Conservation (phyloP, 1,140 invertebrate species). For the Laupala kohalensis region DNA sequence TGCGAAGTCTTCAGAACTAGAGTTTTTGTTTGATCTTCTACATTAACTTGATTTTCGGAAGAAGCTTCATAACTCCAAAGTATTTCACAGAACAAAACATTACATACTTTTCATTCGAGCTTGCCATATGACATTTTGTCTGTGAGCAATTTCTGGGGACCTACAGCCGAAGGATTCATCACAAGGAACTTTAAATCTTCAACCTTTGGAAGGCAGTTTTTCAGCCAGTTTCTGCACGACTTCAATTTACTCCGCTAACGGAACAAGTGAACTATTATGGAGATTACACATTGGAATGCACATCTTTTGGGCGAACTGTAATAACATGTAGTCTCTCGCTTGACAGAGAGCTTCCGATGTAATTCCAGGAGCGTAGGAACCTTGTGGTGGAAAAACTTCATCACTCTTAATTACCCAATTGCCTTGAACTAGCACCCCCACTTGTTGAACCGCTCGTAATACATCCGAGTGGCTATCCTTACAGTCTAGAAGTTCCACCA, state of each 20-base stretch:
- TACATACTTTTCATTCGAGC: too few relatives aligned
- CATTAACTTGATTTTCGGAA: too few relatives aligned
- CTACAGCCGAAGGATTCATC: neutral
- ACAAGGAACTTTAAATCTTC: neutral
- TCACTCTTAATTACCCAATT: conserved; percentile 85
- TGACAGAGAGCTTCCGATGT: conserved; percentile 60
- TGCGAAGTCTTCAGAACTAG: too few relatives aligned
- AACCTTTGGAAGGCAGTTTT: neutral
- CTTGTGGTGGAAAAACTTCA: conserved; percentile 60
- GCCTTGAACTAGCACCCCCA: conserved; percentile 68
- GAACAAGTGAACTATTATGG: neutral
- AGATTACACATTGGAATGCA: neutral
- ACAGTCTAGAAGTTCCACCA: conserved; percentile 40
- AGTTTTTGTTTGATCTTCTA: too few relatives aligned
- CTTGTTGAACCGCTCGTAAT: conserved; percentile 45
- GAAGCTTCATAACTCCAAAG: too few relatives aligned
- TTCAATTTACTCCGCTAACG: neutral
- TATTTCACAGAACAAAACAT: too few relatives aligned
- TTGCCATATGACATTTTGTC: too few relatives aligned
- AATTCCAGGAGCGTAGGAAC: conserved; percentile 53
- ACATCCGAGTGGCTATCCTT: conserved; percentile 19
- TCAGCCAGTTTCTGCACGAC: neutral
- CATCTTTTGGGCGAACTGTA: neutral
- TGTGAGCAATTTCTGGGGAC: too few relatives aligned
- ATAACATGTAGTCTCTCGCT: conserved; percentile 64